Evolutionary conservation across 2,797 vertebrate genomes (phyloP), one percentile per base, ranked within the genome.

Genomic region (Acrocephalus scirpaceus): DNA sequence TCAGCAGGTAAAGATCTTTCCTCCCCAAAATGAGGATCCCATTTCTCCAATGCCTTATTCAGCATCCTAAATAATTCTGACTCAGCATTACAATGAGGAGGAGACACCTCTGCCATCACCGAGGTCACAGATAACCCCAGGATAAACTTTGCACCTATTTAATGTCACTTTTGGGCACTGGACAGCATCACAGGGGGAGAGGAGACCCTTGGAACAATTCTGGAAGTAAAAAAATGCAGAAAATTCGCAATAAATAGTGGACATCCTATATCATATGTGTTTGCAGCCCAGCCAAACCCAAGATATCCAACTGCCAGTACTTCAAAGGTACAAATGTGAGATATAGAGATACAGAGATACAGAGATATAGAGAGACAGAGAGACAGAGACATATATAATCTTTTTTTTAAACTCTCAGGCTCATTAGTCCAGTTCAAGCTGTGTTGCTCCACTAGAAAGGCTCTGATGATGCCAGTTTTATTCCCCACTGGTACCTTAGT

Each of bases 341-440:
- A 30, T 16, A 51, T 1, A 47, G 79, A 53, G 74, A 29, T 36
- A 67, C 47, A 67, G 2, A 89, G 9, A 27, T 13, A 65, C 3
- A 51, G 70, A 58, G 44, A 44, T 38, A 60, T 2, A 53, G 40
- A 27, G 5, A 25, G 9, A 10, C 1, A 30, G 69, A 74, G 62
- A 38, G n/a, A 61, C 2, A 40, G 57, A 78, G 57, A 86, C n/a
- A 15, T 25, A 29, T n/a, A 26, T 54, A 42, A 69, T 65, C 38
- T 76, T 71, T 71, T 86, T 95, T 96, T 95, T 29, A 53, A 92
- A 80, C 73, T 78, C 95, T 60, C 1, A 26, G 79, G 91, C 92
- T 95, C 91, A 96, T 96, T 95, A 96, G 92, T 45, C 79, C 94
- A 90, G 90, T 95, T 97, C 96, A 94, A 93, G 92, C 96, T 92